Evolutionary conservation across 2,113 vertebrate species (phyloP).

Genomic region (Pteropus alecto): DNA sequence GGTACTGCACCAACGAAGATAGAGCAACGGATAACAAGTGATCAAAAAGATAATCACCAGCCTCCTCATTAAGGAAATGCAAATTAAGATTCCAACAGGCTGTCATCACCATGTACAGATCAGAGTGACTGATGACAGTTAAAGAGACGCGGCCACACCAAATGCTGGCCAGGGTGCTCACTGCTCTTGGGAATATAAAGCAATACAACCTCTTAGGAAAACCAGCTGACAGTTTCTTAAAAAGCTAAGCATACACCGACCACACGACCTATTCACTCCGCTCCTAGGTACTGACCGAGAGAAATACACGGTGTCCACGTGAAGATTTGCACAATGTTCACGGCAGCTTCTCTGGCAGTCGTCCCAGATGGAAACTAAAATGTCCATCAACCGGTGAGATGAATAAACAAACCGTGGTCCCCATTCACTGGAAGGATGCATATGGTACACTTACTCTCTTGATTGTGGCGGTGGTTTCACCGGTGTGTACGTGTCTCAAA

Average conservation of each 20-base stretch:
- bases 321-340: background rate
- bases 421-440: accelerated
- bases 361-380: background rate
- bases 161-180: background rate
- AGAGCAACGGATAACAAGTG: background rate
- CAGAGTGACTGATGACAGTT: no score
- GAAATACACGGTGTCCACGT: background rate
- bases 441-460: background rate
- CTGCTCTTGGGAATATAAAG: background rate
- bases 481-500: background rate
- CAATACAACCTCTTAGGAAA: background rate
- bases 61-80: background rate
- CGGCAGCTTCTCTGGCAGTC: background rate
- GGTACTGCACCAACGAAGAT: background rate
- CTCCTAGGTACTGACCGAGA: background rate
- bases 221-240: background rate
- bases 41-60: background rate
- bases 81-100: background rate
- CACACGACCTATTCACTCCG: background rate
- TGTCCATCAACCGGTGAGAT: background rate
- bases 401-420: no score
- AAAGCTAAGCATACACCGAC: background rate
- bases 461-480: background rate
- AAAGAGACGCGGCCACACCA: accelerated
- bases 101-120: background rate